Evolutionary conservation across 2,797 vertebrate species (phyloP), one percentile per base, ranked within the genome.

Genomic region (Epinephelus awoara): DNA sequence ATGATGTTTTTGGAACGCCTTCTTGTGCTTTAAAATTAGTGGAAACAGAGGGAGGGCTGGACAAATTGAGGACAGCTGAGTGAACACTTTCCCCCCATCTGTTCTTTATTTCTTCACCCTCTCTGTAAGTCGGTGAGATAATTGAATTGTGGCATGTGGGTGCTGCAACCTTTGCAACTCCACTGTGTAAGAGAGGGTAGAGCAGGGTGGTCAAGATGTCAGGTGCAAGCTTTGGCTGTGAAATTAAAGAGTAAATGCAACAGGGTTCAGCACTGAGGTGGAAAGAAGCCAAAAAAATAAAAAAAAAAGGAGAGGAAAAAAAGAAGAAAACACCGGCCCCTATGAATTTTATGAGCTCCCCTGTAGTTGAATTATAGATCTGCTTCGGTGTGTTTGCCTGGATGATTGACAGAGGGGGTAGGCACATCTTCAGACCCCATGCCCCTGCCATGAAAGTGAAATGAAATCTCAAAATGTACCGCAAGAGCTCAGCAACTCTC

Each of bases 301-400:
- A 52, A 44, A 67, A 67, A 55, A 59, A 71, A 72, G 7, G 17
- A 0, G 8, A 2, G 7, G 0, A 67, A 56, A 67, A 82, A 79
- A 72, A 88, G 34, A 77, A 77, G 79, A 88, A 83, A 92, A 93
- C 70, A 92, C 75, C 21, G 64, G 86, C 85, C 80, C 77, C 86
- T 91, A 88, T 95, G 92, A 94, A 93, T 94, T 94, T 91, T 93
- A 93, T 92, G 93, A 93, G 93, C 91, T 93, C 84, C 89, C 87
- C 67, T 92, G 92, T 89, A 90, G 90, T 82, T 95, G 91, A 95
- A 95, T 94, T 95, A 95, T 95, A 93, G 91, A 95, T 94, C 71
- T 89, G 79, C 92, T 86, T 83, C 70, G 73, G 91, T 90, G 83
- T 92, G 92, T 90, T 92, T 88, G 88, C 84, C 85, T 46, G 89